Base-by-base conservation (phyloP, 2,113 vertebrate species). In the Galemys pyrenaicus region DNA sequence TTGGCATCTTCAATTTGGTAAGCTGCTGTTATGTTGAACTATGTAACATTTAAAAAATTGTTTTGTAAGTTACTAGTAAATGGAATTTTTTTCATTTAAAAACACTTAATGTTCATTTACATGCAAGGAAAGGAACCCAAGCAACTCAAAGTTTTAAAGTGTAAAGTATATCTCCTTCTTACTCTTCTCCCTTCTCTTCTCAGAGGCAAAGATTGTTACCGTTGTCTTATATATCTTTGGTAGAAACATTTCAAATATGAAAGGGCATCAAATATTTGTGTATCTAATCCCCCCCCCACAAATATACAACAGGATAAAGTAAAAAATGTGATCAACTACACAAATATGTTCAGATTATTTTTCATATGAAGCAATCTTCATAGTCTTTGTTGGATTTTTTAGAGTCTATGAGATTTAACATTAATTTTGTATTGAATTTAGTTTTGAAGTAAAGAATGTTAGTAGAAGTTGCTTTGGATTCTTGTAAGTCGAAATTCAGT, bases 1-100 rank as follows among this genome's bases (percentile, higher is more conserved):
- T 97, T 99, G 22, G 99, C 99, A 49, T 99, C 99, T 37, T 96
- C 99, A 81, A 97, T 99, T 96, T 99, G 99, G 99, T 99, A 98
- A 99, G 98, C 95, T 87, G 51, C 51, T 49, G 64, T 68, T 64
- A 0, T 80, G 88, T 51, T 74, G 67, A 77, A 86, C 22, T 85
- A 54, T 73, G 81, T 22, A 83, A n/a, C 41, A 26, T 89, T 89
- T n/a, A 16, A 77, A 89, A 71, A 70, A 26, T 74, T 77, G 30
- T 91, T 94, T 86, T 78, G 16, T 96, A 92, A 87, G 46, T 73
- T 94, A 30, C 56, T 94, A 39, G 28, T 87, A 85, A 83, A 73
- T 92, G 13, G 8, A 86, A 58, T n/a, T 78, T 87, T 78, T 87
- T 82, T 46, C n/a, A 81, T 93, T 75, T 32, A 73, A 91, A 89